Evolutionary conservation across 2,797 vertebrate species (phyloP).

Genomic region (Anguilla anguilla): DNA sequence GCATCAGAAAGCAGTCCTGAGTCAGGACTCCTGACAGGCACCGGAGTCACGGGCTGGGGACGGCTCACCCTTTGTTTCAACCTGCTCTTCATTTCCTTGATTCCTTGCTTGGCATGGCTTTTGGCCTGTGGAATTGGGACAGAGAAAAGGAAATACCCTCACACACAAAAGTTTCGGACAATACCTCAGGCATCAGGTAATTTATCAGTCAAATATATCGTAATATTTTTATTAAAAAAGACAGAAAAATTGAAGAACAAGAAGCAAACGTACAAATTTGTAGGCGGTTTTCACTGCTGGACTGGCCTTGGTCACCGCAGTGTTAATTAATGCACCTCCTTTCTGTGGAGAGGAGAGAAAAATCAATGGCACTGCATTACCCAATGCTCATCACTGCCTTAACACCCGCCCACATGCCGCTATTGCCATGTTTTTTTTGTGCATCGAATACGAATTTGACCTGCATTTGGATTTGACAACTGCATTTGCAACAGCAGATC

Average conservation of each 20-base stretch:
- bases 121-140: constrained; percentile 77
- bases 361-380: neutral
- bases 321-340: constrained; percentile 86
- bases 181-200: constrained; percentile 11
- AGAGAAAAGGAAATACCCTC: constrained; percentile 17
- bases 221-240: constrained; percentile 37
- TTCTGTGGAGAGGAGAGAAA: constrained; percentile 70
- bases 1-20: constrained; percentile 28
- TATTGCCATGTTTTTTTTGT: neutral
- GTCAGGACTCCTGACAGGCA: neutral
- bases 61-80: constrained; percentile 86
- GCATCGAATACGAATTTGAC: neutral
- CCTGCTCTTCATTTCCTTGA: constrained; percentile 89
- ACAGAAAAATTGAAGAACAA: neutral
- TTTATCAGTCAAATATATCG: constrained; percentile 55
- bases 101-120: constrained; percentile 90
- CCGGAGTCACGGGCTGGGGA: constrained; percentile 48
- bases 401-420: neutral
- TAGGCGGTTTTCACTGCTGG: constrained; percentile 77
- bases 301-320: constrained; percentile 88
- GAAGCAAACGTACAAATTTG: constrained; percentile 72
- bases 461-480: constrained; percentile 2
- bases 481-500: neutral
- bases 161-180: neutral
- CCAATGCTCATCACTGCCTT: neutral